Base-by-base conservation (phyloP, 1,140 invertebrate species). In the Archivesica marissinica region DNA sequence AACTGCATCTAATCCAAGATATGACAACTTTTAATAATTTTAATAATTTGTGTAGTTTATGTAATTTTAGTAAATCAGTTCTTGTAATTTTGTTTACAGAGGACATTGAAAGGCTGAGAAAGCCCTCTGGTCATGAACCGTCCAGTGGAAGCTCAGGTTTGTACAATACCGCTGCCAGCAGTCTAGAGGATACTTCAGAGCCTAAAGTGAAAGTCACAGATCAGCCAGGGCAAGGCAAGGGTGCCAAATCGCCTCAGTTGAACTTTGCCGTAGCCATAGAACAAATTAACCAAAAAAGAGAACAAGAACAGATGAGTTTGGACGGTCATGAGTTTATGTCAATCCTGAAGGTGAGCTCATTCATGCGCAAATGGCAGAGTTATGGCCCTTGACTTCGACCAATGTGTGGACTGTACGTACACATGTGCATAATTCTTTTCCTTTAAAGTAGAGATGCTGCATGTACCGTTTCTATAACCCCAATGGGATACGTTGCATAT, bases 251-350 rank as follows among this genome's bases (percentile, higher is more conserved):
- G 0, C 80, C 52, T 33, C 35, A 76, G 35, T n/a, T 74, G 38
- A 77, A 77, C 72, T 85, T 85, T 68, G 82, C 33, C 15, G 82
- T 77, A 1, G 50, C 82, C 3, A 85, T 85, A 25, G 70, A 77
- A 50, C 56, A 85, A 25, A 76, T 85, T 13, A 85, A 76, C 44
- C 30, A 66, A 33, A 68, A 70, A 28, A 68, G 61, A 39, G 74
- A 68, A 38, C 56, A 77, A 39, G 74, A 77, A 41, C 82, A 85
- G 74, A 77, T 77, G 56, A 68, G 17, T 64, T 17, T 77, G n/a
- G 82, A 85, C 52, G 82, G 82, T 23, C 56, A 70, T 39, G 41
- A 76, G 41, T 20, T 85, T 23, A 56, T 85, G 39, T 38, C 59
- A 23, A 6, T 64, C 7, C 28, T 84, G 15, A 83, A 75, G 81